These are phyloP conservation scores for Peromyscus leucopus DNA, from an alignment of 2,113 vertebrate genomes.

Conservation along the genomic window DNA sequence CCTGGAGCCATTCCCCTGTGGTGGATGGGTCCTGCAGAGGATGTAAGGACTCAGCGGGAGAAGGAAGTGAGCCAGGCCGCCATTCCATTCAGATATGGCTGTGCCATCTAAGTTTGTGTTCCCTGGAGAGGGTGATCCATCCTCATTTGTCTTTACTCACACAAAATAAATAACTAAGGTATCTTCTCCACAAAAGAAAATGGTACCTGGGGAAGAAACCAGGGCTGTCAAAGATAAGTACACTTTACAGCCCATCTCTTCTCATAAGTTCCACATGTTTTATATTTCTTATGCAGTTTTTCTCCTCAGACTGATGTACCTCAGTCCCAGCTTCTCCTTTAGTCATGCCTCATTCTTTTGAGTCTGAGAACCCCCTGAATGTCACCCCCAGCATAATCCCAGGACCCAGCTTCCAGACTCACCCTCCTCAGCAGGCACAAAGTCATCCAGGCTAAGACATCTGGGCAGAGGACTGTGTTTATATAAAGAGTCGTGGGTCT, in stretches of 20 bases:
- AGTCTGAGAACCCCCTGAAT: not conserved
- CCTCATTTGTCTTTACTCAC: not conserved
- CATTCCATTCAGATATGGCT: too few relatives aligned
- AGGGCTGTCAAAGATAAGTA: not conserved
- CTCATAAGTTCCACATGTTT: not conserved
- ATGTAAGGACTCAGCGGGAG: too few relatives aligned
- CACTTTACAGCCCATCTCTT: not conserved
- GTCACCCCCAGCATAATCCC: not conserved
- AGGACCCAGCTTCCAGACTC: slow-evolving; percentile 42
- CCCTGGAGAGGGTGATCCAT: not conserved
- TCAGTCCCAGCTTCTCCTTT: not conserved
- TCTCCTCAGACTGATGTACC: not conserved
- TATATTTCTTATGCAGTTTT: not conserved
- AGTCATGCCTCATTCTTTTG: not conserved
- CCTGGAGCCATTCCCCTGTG: too few relatives aligned
- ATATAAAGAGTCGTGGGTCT: slow-evolving; percentile 70
- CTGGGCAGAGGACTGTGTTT: slow-evolving; percentile 50
- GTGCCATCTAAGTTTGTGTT: not conserved
- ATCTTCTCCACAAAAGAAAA: not conserved
- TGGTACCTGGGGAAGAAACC: not conserved
- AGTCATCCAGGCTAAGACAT: slow-evolving; percentile 69
- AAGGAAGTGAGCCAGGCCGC: too few relatives aligned
- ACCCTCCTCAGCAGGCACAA: slow-evolving; percentile 68
- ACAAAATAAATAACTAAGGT: not conserved
- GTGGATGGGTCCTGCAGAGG: too few relatives aligned